Conservation (phyloP, 2,888 invertebrate species). For the Eristalis arbustorum region DNA sequence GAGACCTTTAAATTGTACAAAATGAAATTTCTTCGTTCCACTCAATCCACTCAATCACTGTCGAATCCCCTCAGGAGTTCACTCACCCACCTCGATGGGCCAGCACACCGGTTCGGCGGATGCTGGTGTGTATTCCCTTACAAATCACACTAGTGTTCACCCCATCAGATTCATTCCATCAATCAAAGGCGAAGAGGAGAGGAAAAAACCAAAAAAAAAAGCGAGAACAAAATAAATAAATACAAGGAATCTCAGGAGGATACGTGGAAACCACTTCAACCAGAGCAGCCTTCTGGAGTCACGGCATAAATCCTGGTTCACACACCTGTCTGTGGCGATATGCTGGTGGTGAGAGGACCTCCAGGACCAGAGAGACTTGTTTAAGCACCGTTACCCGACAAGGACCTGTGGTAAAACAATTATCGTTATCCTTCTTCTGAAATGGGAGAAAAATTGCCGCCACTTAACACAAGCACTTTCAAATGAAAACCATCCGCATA, state of each 20-base stretch:
- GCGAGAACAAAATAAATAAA: too few relatives aligned
- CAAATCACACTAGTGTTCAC: neutral
- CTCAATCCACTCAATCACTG: neutral
- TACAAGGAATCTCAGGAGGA: neutral
- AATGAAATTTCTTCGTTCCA: neutral
- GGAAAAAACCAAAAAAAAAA: neutral
- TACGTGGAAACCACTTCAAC: neutral
- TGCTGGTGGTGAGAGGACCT: neutral
- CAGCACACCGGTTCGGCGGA: neutral
- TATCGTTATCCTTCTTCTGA: neutral
- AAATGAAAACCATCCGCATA: neutral
- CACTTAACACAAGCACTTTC: neutral
- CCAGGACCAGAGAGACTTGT: too few relatives aligned
- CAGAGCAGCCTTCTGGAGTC: neutral
- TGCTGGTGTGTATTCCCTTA: neutral
- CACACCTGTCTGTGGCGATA: neutral
- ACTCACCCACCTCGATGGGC: neutral
- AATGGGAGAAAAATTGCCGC: neutral
- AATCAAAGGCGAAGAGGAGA: neutral
- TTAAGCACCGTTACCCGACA: neutral
- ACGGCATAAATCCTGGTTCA: neutral
- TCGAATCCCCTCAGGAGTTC: neutral
- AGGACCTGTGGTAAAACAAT: neutral
- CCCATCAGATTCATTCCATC: neutral
- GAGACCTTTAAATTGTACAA: neutral